Evolutionary conservation across 2,797 vertebrate species (phyloP), one percentile per base, ranked within the genome.

Genomic region (Acanthopagrus latus): DNA sequence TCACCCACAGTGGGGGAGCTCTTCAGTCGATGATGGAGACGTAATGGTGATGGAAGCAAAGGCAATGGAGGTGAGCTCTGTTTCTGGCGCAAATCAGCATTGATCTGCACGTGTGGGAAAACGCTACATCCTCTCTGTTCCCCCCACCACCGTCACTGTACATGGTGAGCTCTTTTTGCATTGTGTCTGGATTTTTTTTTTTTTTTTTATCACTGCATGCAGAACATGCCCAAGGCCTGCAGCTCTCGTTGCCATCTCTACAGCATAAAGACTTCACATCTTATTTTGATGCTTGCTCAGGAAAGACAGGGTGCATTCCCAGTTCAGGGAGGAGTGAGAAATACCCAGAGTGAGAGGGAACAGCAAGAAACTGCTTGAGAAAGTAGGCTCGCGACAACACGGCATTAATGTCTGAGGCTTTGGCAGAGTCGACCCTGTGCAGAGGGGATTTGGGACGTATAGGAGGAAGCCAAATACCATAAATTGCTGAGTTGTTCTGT

Each of bases 181-280:
- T 87, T 92, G 82, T 89, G 88, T 85, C 80, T 83, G 60, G 65
- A 76, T 86, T 80, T 38, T 38, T 38, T 38, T 38, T 33, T 38
- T 38, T 38, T 9, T 38, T 86, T 51, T 64, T 79, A 90, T 90
- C 83, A 67, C 88, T 83, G 74, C 80, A 86, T 87, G 84, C 87
- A 91, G 89, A 91, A 93, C 88, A 90, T 84, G 90, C 90, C 90
- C 83, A 82, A 82, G 83, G 90, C 87, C 86, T 86, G 76, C 82
- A 88, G 82, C 84, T 85, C 90, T 76, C 71, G 64, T 74, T 76
- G 86, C 86, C 87, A 86, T 90, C 84, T 88, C 89, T 46, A 68
- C 43, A 33, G 80, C 85, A 88, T 88, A 71, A 90, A 91, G 86
- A 87, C 86, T 83, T 87, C 76, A 84, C 81, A 83, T 90, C 87